Base-by-base conservation (phyloP, 2,113 vertebrate species). In the Aramus guarauna region DNA sequence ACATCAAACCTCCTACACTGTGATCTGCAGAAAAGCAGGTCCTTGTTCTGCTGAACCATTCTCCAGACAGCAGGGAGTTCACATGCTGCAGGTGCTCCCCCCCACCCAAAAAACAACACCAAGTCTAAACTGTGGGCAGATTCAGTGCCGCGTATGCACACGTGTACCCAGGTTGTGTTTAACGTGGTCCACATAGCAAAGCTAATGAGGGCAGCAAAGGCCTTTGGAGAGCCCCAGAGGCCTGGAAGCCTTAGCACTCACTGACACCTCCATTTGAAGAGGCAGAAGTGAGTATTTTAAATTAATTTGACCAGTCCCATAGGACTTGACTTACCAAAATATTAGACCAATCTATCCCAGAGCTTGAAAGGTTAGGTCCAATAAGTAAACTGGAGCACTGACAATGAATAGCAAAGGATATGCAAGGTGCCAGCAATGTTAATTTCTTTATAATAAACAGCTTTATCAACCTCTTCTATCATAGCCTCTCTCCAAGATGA, bases 401-500 rank as follows among this genome's bases (percentile, higher is more conserved):
- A 58, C 1, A 0, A 47, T 48, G 20, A 52, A 43, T 21, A 90
- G 72, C 17, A 88, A 95, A 89, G 74, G 23, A 93, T 66, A 93
- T 30, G 29, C 12, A 87, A 89, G 78, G 34, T 14, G 68, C 8
- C 39, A 50, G 24, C 8, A 24, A 78, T 80, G 92, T 77, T 91
- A 68, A 75, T 75, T 86, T 90, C 88, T 95, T 84, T 58, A 72
- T 67, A 80, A 92, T 45, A 96, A 90, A 90, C 43, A 71, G 62
- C 9, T 87, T 60, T 90, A 86, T 67, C 81, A 85, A 69, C 8
- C 9, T 77, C 63, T 96, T 96, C 91, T 86, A 95, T 88, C 88
- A 96, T 45, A 88, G 78, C 34, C 37, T 88, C 29, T 88, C 60
- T 85, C 68, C 55, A 86, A 79, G 48, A 84, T 55, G 27, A 48